These are phyloP conservation scores for Melitaea athalia DNA, from an alignment of 2,888 invertebrate species.

Conservation along the genomic window DNA sequence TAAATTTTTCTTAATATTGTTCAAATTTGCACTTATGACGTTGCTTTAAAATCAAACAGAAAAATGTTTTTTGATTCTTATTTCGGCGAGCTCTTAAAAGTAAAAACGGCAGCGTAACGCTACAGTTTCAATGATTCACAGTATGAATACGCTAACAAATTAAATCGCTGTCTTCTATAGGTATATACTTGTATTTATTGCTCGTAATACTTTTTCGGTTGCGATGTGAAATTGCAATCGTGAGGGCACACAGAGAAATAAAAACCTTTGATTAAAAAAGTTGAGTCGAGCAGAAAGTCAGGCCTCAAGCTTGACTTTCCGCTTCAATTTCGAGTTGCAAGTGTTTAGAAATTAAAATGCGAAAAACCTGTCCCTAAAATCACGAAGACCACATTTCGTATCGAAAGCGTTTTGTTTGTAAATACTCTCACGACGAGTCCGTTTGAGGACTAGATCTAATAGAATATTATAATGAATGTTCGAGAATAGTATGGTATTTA, in stretches of 20 bases:
- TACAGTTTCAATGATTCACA: conserved; percentile 10
- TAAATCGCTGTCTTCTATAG: conserved; percentile 21
- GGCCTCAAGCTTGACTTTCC: conserved; percentile 36
- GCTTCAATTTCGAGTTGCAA: conserved; percentile 42
- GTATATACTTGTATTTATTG: conserved; percentile 32
- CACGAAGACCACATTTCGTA: conserved; percentile 28
- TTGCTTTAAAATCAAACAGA: conserved; percentile 1
- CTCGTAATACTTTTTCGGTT: conserved; percentile 32
- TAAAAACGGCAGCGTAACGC: conserved; percentile 11
- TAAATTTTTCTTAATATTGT: not conserved
- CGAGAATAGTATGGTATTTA: not conserved
- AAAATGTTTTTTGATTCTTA: conserved; percentile 1
- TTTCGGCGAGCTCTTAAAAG: conserved; percentile 3
- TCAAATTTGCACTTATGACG: not conserved
- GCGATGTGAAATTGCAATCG: conserved; percentile 35
- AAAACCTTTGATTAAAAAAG: conserved; percentile 45
- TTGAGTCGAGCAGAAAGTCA: conserved; percentile 37
- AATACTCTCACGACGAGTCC: conserved; percentile 7
- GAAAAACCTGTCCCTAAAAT: conserved; percentile 40
- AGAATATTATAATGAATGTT: not conserved
- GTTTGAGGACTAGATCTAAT: not conserved
- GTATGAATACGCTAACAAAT: conserved; percentile 19
- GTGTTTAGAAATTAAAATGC: conserved; percentile 44
- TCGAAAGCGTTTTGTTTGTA: conserved; percentile 31
- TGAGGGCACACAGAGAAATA: conserved; percentile 39